A percentile compares a stretch with the other conserved stretches of the same genome.
Evolutionary conservation across 2,113 vertebrate species (phyloP).

Genomic region (Tragelaphus strepsiceros): DNA sequence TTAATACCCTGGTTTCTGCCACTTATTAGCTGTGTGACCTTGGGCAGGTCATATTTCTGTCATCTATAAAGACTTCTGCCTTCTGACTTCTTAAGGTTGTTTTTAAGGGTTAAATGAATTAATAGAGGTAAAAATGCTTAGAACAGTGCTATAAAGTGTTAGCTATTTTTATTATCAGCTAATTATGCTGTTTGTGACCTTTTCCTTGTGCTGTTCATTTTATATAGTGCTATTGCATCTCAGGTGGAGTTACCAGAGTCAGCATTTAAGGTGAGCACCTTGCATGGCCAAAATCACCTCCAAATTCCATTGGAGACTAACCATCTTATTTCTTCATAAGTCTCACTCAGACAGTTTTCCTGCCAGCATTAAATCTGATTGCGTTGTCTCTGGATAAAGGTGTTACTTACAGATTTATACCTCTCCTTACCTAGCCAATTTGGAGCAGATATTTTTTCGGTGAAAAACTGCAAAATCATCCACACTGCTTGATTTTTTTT

Average conservation of each 20-base stretch:
- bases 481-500: neutral
- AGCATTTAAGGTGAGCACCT: neutral
- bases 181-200: neutral
- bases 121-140: neutral
- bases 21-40: neutral
- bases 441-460: neutral
- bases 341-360: neutral
- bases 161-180: neutral
- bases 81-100: neutral
- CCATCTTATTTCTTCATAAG: slow-evolving; percentile 39
- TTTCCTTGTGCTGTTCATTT: neutral
- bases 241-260: neutral
- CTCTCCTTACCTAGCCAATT: neutral
- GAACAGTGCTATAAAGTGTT: neutral
- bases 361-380: slow-evolving; percentile 21
- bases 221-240: neutral
- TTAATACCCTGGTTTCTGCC: neutral
- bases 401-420: slow-evolving; percentile 10
- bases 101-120: slow-evolving; percentile 13
- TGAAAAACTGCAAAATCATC: slow-evolving; percentile 42
- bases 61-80: neutral
- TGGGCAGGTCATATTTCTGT: neutral
- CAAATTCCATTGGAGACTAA: neutral
- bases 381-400: neutral
- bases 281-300: neutral